Evolutionary conservation across 2,888 invertebrate genomes (phyloP).

Genomic region (Pocota personata): DNA sequence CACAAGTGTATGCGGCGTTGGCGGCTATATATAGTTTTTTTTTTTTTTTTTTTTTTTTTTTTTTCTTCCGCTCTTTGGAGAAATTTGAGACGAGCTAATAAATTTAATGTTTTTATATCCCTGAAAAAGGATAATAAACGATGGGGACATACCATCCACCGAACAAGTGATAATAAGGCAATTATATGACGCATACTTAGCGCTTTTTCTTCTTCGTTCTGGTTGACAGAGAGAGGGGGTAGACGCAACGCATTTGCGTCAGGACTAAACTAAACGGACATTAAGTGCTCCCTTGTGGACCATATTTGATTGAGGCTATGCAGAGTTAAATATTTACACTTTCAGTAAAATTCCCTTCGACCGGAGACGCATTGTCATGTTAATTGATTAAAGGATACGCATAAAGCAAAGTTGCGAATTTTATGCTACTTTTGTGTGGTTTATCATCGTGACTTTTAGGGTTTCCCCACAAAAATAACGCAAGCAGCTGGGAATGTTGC

Average conservation of each 20-base stretch:
- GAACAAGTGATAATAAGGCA: slow-evolving; percentile 57
- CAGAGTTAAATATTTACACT: slow-evolving; percentile 31
- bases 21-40: slow-evolving; percentile 32
- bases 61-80: background rate
- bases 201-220: background rate
- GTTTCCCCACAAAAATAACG: background rate
- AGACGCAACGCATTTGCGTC: slow-evolving; percentile 10
- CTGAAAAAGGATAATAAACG: slow-evolving; percentile 37
- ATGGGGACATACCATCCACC: slow-evolving; percentile 12
- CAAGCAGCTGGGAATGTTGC: no score
- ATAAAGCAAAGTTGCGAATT: background rate
- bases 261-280: slow-evolving; percentile 10
- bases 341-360: background rate
- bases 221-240: background rate
- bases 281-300: slow-evolving; percentile 42
- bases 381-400: slow-evolving; percentile 34
- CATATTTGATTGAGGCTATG: background rate
- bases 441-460: background rate
- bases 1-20: background rate
- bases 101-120: slow-evolving; percentile 56
- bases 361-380: background rate
- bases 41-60: background rate
- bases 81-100: slow-evolving; percentile 64
- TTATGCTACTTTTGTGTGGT: background rate
- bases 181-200: slow-evolving; percentile 57